Base-by-base conservation (phyloP, 2,113 vertebrate species). In the Ailurus styani region DNA sequence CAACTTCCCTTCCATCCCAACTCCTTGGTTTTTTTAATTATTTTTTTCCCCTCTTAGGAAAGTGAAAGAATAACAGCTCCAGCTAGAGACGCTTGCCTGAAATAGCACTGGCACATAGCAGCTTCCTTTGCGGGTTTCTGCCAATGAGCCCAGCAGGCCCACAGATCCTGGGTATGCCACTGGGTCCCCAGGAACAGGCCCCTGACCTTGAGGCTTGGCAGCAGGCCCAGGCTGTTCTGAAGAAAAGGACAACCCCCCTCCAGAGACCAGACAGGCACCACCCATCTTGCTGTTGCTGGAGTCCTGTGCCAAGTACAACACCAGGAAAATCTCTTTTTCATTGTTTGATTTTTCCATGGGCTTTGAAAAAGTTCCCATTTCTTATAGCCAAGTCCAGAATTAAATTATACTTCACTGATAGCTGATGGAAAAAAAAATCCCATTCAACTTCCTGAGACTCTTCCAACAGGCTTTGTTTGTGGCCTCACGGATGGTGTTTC, bases 1-100 rank as follows among this genome's bases (percentile, higher is more conserved):
- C 81, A n/a, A 29, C 12, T 31, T 73, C 34, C 14, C 31, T 89
- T 60, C 52, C 25, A 47, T 42, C 37, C 34, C 54, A 66, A 5
- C 34, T 88, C n/a, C n/a, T 81, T 31, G 75, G 29, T 78, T 97
- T 90, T 91, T 94, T 95, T 52, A 73, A 97, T 42, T 91, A 47
- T 79, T n/a, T 40, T 91, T 52, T 79, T n/a, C 40, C 20, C 29
- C 40, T 64, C 87, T 83, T 66, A 87, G 0, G 0, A 4, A 10
- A 98, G 52, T 0, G 6, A 90, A 81, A 98, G 93, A 90, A 85
- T 93, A 95, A 97, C 45, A 98, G 92, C 96, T 95, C 87, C 97
- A 95, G 94, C 95, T 97, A 96, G 84, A 98, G 97, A 96, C 94
- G 18, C 89, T 75, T 21, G 68, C 90, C 84, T 91, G 97, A 96